Evolutionary conservation across 2,888 invertebrate genomes (phyloP).

Genomic region (Teleiodes luculella): DNA sequence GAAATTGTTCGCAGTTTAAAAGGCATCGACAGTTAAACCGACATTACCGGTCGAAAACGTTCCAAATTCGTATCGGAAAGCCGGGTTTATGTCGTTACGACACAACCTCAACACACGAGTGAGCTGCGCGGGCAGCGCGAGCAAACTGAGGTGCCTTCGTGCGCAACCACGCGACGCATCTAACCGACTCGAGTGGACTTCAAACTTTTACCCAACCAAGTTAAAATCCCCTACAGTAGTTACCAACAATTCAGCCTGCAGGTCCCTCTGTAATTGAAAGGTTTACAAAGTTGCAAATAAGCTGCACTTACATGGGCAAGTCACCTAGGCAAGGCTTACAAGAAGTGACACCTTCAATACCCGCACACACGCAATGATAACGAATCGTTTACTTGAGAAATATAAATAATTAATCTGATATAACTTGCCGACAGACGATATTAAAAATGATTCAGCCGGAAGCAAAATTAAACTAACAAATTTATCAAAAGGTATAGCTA

Average conservation of each 20-base stretch:
- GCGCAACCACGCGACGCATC: slow-evolving; percentile 60
- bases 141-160: slow-evolving; percentile 63
- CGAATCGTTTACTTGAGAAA: slow-evolving; percentile 40
- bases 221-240: slow-evolving; percentile 40
- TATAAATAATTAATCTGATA: slow-evolving; percentile 27
- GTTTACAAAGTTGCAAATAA: slow-evolving; percentile 63
- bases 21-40: slow-evolving; percentile 64
- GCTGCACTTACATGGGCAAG: slow-evolving; percentile 63
- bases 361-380: slow-evolving; percentile 49
- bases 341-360: slow-evolving; percentile 48
- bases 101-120: slow-evolving; percentile 52
- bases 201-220: slow-evolving; percentile 70
- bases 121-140: slow-evolving; percentile 72
- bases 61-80: slow-evolving; percentile 63
- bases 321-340: slow-evolving; percentile 63
- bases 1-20: slow-evolving; percentile 55
- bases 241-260: slow-evolving; percentile 22
- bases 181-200: slow-evolving; percentile 60
- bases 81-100: slow-evolving; percentile 37
- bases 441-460: neutral
- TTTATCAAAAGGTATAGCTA: too few relatives aligned
- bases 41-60: slow-evolving; percentile 70
- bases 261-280: slow-evolving; percentile 48
- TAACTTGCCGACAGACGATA: neutral
- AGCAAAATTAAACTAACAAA: too few relatives aligned